These are phyloP conservation scores for Perizoma flavofasciatum DNA, from an alignment of 2,888 invertebrate genomes.

Conservation along the genomic window DNA sequence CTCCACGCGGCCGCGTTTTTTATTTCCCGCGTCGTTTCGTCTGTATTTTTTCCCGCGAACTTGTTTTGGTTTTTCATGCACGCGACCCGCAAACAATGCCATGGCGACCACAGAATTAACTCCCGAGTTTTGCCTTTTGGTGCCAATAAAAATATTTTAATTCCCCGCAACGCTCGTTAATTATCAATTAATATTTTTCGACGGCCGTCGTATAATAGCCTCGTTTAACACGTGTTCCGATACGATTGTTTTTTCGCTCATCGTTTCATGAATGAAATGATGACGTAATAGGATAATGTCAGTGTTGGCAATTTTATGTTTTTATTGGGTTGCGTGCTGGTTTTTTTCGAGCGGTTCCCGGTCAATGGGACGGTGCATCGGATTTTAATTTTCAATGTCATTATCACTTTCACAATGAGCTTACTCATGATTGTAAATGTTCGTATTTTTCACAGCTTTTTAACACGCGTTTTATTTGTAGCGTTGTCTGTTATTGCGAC, in stretches of 20 bases:
- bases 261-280: slow-evolving; percentile 82
- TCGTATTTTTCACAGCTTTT: slow-evolving; percentile 31
- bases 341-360: slow-evolving; percentile 73
- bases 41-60: slow-evolving; percentile 72
- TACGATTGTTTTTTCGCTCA: slow-evolving; percentile 78
- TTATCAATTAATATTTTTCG: slow-evolving; percentile 84
- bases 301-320: slow-evolving; percentile 80
- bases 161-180: slow-evolving; percentile 72
- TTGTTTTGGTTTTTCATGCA: slow-evolving; percentile 76
- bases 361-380: slow-evolving; percentile 80
- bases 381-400: slow-evolving; percentile 82
- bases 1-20: slow-evolving; percentile 72
- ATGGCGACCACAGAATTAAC: slow-evolving; percentile 80
- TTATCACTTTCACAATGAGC: slow-evolving; percentile 81
- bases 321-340: slow-evolving; percentile 76
- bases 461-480: slow-evolving; percentile 28
- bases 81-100: slow-evolving; percentile 81
- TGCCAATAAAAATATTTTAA: slow-evolving; percentile 83
- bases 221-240: slow-evolving; percentile 78
- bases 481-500: slow-evolving; percentile 13
- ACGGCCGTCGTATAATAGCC: slow-evolving; percentile 73
- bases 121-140: slow-evolving; percentile 78
- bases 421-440: slow-evolving; percentile 46
- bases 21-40: slow-evolving; percentile 66
- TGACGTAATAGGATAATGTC: slow-evolving; percentile 84